These are phyloP conservation scores for Phrixothrix hirtus DNA, from an alignment of 2,888 invertebrate species.

Conservation along the genomic window DNA sequence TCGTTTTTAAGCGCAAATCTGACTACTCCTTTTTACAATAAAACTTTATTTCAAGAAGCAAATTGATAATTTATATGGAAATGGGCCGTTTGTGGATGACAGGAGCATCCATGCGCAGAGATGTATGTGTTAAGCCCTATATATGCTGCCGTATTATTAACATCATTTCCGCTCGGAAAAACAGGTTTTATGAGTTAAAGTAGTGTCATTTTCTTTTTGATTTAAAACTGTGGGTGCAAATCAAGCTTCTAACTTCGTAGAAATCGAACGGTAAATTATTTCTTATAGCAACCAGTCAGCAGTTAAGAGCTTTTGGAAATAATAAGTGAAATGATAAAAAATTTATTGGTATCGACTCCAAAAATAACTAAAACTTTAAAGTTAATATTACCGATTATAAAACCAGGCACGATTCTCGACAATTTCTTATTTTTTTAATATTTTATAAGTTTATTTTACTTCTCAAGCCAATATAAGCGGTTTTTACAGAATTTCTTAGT, in stretches of 20 bases:
- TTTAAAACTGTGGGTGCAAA: conserved; percentile 19
- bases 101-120: conserved; percentile 40
- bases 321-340: conserved; percentile 22
- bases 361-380: neutral
- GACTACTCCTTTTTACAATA: conserved; percentile 26
- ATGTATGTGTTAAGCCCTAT: conserved; percentile 47
- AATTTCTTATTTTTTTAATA: neutral
- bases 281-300: conserved; percentile 11
- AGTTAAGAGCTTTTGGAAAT: conserved; percentile 22
- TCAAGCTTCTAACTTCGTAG: conserved; percentile 11
- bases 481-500: too few species aligned
- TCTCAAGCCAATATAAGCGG: too few species aligned
- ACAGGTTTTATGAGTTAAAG: conserved; percentile 31
- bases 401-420: neutral
- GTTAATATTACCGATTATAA: neutral
- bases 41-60: conserved; percentile 35
- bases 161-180: conserved; percentile 37
- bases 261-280: conserved; percentile 16
- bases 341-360: conserved; percentile 5
- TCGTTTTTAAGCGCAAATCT: neutral
- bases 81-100: conserved; percentile 44
- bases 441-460: neutral
- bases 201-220: conserved; percentile 19
- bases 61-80: conserved; percentile 49
- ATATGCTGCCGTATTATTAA: conserved; percentile 34